Percentiles rank a stretch among this genome's conserved stretches.
phyloP scores from a whole-genome alignment of 2,113 vertebrate genomes.

The Cyprinodon brontotheroides region DNA sequence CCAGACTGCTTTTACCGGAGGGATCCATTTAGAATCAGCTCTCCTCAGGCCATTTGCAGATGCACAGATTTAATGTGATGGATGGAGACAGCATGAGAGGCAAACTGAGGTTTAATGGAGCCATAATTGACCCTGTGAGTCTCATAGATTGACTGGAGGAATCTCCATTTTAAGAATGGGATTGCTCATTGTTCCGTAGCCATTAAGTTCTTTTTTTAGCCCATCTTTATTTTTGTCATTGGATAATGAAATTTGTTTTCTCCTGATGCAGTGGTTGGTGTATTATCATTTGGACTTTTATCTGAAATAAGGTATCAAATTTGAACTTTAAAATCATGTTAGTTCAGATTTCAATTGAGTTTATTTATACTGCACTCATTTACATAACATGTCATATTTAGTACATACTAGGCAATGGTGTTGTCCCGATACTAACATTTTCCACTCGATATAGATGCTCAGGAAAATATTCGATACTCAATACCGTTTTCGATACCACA shows the following conservation, averaged over 20 bases:
- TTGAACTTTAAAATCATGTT: conserved; percentile 8
- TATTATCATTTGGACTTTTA: conserved; percentile 1
- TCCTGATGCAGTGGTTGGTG: conserved; percentile 5
- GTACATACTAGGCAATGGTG: no score
- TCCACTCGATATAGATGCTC: no score
- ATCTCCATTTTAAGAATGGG: conserved; percentile 25
- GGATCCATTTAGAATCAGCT: conserved; percentile 38
- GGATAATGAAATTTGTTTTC: conserved; percentile 9
- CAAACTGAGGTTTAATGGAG: conserved; percentile 55
- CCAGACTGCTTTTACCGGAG: conserved; percentile 22
- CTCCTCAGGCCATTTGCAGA: conserved; percentile 27
- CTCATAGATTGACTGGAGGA: conserved; percentile 39
- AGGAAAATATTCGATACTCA: no score
- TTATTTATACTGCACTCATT: neutral
- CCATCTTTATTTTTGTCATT: conserved; percentile 20
- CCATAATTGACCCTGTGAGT: conserved; percentile 52
- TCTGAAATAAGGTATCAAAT: conserved; percentile 13
- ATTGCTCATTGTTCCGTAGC: conserved; percentile 14
- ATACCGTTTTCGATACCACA: no score
- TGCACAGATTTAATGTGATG: conserved; percentile 16
- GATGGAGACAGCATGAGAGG: conserved; percentile 20
- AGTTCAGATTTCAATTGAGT: neutral
- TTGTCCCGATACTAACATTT: no score
- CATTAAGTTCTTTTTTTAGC: conserved; percentile 17
- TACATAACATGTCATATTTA: neutral